Base-by-base conservation (phyloP, 2,888 invertebrate genomes). In the Nemurella pictetii region DNA sequence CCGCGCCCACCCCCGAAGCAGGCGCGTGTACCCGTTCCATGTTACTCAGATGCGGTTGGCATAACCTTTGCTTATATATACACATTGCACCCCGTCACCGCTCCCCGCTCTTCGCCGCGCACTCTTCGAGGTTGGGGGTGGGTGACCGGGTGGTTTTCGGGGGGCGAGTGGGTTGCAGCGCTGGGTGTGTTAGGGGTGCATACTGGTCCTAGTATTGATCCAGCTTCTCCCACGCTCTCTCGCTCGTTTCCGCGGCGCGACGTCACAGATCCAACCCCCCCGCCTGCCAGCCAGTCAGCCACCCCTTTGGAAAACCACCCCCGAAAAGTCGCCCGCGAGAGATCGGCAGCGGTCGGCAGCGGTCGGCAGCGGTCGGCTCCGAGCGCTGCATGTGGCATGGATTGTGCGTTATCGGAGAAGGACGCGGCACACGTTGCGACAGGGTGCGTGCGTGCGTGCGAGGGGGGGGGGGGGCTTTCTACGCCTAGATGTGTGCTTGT, bases 331-430 rank as follows among this genome's bases (percentile, higher is more conserved):
- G 9, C 55, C 55, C 9, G 9, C 55, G 55, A 20, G 55, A 12
- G 55, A 20, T 55, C 55, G 55, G 55, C 20, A 12, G 20, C 2
- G 5, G 9, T 55, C 55, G 55, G 55, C 5, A 2, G 20, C 15
- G 86, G 25, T 86, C 86, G 36, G 84, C 83, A 27, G 85, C 85
- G 78, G 86, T 87, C 87, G 83, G 87, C 82, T 27, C 84, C 26
- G 28, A 55, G 83, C n/a, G n/a, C n/a, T n/a, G n/a, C n/a, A n/a
- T n/a, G n/a, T n/a, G n/a, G n/a, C n/a, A n/a, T n/a, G 85, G 73
- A 55, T 29, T 82, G 35, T 35, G 27, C 83, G 83, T 83, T 36
- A 29, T 25, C 72, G 35, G 35, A 25, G 20, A 74, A 35, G 84
- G 81, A 82, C 80, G 36, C 81, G 84, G 30, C 78, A 85, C 83